Conservation (phyloP, 2,797 vertebrate species). For the Anabacerthia variegaticeps region DNA sequence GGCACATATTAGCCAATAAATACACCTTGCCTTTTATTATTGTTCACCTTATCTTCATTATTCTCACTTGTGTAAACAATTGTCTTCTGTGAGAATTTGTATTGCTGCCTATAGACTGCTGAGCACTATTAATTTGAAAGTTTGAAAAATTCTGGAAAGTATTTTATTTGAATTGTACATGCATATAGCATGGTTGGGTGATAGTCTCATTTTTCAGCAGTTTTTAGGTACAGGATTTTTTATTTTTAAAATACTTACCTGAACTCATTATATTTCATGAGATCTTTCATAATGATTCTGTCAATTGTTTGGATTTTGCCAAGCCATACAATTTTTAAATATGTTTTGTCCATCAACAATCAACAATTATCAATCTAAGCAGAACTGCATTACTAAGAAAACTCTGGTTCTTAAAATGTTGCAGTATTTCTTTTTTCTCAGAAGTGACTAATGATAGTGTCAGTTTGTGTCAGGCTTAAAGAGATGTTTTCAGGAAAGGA, state of each 20-base stretch:
- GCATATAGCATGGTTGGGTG: accelerated
- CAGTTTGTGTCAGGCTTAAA: neutral
- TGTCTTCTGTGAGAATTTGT: neutral
- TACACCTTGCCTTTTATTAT: neutral
- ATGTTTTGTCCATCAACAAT: neutral
- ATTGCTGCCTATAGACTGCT: neutral
- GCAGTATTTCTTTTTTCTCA: neutral
- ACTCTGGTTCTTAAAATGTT: neutral
- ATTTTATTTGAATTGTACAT: neutral
- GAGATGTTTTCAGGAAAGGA: neutral
- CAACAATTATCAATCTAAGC: neutral
- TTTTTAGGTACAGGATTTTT: neutral
- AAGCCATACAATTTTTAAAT: accelerated
- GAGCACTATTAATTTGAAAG: neutral
- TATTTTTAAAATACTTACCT: neutral
- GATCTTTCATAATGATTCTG: neutral
- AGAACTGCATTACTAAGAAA: neutral
- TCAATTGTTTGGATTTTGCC: neutral
- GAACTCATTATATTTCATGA: neutral
- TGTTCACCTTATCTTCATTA: neutral
- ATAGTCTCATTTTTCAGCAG: neutral
- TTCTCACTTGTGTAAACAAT: neutral
- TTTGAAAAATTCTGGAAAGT: neutral
- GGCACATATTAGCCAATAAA: neutral
- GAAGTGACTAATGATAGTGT: neutral